A percentile compares a stretch with the other conserved stretches of the same genome.
These are phyloP conservation scores for Allenopithecus nigroviridis DNA, from an alignment of 2,797 vertebrate species.

Conservation along the genomic window DNA sequence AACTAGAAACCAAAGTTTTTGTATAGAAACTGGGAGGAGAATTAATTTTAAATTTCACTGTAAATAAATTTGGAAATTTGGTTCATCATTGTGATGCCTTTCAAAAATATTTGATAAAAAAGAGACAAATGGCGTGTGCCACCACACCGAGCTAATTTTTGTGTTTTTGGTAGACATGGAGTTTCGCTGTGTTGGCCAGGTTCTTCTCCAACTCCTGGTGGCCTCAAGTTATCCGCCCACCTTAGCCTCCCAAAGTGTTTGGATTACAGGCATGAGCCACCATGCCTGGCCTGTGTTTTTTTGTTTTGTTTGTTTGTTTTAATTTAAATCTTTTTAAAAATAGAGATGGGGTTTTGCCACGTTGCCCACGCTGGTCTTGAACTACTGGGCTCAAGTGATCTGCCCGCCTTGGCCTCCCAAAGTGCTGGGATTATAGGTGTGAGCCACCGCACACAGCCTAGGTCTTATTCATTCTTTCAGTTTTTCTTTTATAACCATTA, in stretches of 20 bases:
- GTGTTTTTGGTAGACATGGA: neutral
- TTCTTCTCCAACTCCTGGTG: neutral
- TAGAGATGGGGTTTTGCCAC: neutral
- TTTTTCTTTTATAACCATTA: neutral
- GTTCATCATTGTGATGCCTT: too few relatives aligned
- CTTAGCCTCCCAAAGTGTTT: neutral
- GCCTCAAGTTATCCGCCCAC: neutral
- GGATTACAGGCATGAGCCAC: neutral
- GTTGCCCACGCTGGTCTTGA: neutral
- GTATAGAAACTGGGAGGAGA: too few relatives aligned
- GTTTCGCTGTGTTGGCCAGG: neutral
- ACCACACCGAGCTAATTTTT: neutral
- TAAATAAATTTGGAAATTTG: too few relatives aligned
- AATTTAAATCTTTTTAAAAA: neutral
- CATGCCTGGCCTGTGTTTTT: neutral
- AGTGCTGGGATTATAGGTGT: neutral
- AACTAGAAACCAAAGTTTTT: constrained; percentile 18
- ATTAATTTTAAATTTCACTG: too few relatives aligned
- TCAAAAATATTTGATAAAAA: too few relatives aligned
- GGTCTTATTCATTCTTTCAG: neutral
- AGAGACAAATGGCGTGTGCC: neutral
- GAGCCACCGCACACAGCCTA: neutral
- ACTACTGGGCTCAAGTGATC: neutral
- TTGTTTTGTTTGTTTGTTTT: neutral
- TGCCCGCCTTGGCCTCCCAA: neutral